Conservation (phyloP, 2,888 invertebrate genomes). For the Seladonia tumulorum region DNA sequence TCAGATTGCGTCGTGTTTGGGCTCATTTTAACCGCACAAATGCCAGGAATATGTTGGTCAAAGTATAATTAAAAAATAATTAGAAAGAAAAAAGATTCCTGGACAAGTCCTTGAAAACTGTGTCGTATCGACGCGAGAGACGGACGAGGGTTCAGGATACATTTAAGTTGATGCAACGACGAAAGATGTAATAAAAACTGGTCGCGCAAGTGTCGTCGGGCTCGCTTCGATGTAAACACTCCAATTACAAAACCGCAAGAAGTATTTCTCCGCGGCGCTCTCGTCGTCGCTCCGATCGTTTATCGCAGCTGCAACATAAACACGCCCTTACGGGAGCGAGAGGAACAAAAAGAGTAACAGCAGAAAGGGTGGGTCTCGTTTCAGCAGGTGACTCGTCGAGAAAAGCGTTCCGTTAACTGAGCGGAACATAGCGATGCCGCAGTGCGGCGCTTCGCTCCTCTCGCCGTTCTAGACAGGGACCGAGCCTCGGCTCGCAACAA, state of each 20-base stretch:
- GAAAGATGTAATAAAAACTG: not conserved
- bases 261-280: not conserved
- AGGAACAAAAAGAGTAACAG: not conserved
- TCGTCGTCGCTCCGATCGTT: not conserved
- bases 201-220: not conserved
- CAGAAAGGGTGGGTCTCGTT: constrained; percentile 4
- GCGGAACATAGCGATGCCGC: constrained; percentile 19
- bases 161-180: not conserved
- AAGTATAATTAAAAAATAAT: not conserved
- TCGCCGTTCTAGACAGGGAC: not conserved
- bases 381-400: constrained; percentile 17
- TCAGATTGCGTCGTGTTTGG: not conserved
- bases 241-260: constrained; percentile 1
- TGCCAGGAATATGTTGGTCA: not conserved
- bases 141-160: not conserved
- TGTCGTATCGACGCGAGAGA: not conserved
- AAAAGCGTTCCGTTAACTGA: not conserved
- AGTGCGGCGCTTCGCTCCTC: constrained; percentile 37
- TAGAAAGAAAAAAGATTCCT: not conserved
- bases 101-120: not conserved
- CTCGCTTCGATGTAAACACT: not conserved
- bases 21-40: not conserved
- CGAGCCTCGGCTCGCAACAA: not conserved
- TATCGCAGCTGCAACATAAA: not conserved
- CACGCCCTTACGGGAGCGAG: not conserved